phyloP scores from a whole-genome alignment of 2,797 vertebrate species.

The Odontamblyopus lacepedii region DNA sequence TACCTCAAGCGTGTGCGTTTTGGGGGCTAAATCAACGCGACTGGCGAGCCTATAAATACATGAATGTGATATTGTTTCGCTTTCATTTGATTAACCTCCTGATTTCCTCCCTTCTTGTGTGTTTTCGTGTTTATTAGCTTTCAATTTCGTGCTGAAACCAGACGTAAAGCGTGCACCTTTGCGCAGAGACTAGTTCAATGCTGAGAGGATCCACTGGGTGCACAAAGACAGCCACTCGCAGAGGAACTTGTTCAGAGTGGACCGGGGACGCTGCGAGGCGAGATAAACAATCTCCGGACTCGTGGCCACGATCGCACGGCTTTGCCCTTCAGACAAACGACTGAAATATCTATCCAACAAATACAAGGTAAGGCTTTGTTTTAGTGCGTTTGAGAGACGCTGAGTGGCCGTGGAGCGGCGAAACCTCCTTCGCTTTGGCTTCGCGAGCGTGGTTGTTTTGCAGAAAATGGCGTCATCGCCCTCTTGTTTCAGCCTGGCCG shows the following conservation, averaged over 20 bases:
- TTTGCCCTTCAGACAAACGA: constrained; percentile 37
- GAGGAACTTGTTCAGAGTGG: constrained; percentile 76
- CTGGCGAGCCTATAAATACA: constrained; percentile 12
- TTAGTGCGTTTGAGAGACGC: constrained; percentile 32
- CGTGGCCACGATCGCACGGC: constrained; percentile 41
- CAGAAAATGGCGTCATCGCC: constrained; percentile 80
- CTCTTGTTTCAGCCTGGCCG: constrained; percentile 80
- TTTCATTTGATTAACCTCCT: constrained; percentile 14
- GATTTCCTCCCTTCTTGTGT: background rate
- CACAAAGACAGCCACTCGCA: constrained; percentile 87
- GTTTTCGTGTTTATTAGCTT: constrained; percentile 14
- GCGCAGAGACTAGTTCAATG: constrained; percentile 77
- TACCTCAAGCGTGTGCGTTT: constrained; percentile 66
- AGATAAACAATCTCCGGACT: constrained; percentile 70
- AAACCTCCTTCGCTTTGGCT: constrained; percentile 68
- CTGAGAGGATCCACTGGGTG: constrained; percentile 77
- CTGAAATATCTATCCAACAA: constrained; percentile 28
- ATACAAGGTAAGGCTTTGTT: constrained; percentile 69
- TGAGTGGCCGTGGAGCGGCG: constrained; percentile 48
- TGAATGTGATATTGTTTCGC: constrained; percentile 22
- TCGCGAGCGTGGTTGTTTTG: constrained; percentile 77
- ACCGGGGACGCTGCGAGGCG: constrained; percentile 73
- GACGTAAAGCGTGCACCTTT: constrained; percentile 77
- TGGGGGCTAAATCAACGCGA: constrained; percentile 33
- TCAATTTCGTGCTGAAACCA: constrained; percentile 42